Conservation (phyloP, 2,888 invertebrate genomes). For the Omphaloscelis lunosa region DNA sequence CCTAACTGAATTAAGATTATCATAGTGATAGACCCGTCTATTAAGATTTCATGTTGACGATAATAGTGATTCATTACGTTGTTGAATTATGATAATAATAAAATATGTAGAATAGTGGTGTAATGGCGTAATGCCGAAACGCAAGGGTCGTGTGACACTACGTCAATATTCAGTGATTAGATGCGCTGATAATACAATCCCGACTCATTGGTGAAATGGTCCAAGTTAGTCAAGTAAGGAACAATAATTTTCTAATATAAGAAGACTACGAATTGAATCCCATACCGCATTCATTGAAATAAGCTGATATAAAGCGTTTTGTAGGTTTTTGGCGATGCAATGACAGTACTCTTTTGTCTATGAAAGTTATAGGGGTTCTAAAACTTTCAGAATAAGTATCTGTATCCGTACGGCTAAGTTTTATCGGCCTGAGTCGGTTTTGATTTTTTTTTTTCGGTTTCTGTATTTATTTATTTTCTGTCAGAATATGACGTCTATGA, state of each 20-base stretch:
- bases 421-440: background rate
- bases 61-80: conserved; percentile 53
- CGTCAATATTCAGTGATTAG: conserved; percentile 19
- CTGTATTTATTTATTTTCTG: background rate
- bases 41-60: conserved; percentile 39
- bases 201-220: background rate
- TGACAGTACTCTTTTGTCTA: background rate
- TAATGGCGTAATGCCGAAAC: background rate
- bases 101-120: conserved; percentile 23
- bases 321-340: background rate
- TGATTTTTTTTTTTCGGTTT: background rate
- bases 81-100: conserved; percentile 40
- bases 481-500: background rate
- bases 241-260: background rate
- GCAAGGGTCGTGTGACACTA: conserved; percentile 16
- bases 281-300: background rate
- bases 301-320: background rate
- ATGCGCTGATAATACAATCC: conserved; percentile 11
- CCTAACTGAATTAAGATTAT: conserved; percentile 48
- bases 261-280: background rate
- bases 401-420: background rate
- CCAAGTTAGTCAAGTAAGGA: background rate
- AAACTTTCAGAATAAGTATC: background rate
- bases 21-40: conserved; percentile 45
- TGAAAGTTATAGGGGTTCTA: background rate